These are phyloP conservation scores for Patella caerulea DNA, from an alignment of 2,888 invertebrate genomes.

Conservation along the genomic window DNA sequence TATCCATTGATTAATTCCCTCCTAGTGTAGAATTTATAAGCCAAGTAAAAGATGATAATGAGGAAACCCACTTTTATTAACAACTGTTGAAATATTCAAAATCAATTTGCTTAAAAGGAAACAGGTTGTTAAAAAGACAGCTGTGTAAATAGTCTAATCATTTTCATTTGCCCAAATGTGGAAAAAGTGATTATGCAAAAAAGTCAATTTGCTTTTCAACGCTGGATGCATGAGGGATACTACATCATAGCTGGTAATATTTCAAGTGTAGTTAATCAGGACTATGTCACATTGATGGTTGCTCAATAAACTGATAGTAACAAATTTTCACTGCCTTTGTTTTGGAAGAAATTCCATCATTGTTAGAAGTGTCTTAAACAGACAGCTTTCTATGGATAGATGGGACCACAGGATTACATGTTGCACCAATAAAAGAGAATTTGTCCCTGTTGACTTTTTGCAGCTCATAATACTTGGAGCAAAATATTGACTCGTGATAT, in stretches of 20 bases:
- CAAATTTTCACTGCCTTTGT: too few species aligned
- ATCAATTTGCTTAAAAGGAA: constrained; percentile 4
- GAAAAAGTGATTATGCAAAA: constrained; percentile 9
- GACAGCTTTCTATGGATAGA: too few species aligned
- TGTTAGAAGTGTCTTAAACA: too few species aligned
- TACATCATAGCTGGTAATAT: too few species aligned
- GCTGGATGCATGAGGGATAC: too few species aligned
- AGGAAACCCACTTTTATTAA: not conserved
- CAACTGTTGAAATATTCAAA: not conserved
- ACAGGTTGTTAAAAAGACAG: not conserved
- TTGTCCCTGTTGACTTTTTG: constrained; percentile 9
- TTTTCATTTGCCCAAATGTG: not conserved
- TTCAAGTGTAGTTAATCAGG: too few species aligned
- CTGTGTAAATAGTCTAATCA: not conserved
- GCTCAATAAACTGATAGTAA: too few species aligned
- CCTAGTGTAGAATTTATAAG: not conserved
- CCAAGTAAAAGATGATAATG: not conserved
- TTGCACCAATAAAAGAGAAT: not conserved
- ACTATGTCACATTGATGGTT: too few species aligned
- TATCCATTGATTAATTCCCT: not conserved
- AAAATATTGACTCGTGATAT: too few species aligned
- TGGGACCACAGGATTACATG: too few species aligned
- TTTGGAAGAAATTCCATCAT: too few species aligned
- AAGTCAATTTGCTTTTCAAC: not conserved
- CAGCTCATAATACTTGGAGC: too few species aligned